Evolutionary conservation across 2,113 vertebrate genomes (phyloP).

Genomic region (Triplophysa tibetana): DNA sequence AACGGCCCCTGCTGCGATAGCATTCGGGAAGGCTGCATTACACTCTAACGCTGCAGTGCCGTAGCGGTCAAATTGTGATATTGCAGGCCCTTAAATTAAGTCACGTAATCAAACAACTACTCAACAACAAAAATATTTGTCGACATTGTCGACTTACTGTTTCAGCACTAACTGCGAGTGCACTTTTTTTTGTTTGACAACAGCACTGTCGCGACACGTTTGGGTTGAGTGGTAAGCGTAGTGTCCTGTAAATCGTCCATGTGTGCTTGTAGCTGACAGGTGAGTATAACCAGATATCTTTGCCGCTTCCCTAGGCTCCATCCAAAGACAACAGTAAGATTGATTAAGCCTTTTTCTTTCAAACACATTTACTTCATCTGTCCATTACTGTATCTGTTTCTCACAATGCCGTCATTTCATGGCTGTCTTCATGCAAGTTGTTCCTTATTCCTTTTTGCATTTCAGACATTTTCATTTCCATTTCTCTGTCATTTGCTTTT

Average conservation of each 20-base stretch:
- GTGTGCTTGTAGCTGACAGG: constrained; percentile 17
- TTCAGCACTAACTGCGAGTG: no score
- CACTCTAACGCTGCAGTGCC: no score
- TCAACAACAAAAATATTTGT: no score
- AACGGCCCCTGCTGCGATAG: no score
- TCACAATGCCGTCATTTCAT: not conserved
- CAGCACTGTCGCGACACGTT: not conserved
- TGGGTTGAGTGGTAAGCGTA: not conserved
- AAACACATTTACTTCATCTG: constrained; percentile 10
- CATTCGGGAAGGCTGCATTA: no score
- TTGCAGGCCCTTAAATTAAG: no score
- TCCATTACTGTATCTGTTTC: not conserved
- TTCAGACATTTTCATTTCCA: not conserved
- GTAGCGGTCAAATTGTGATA: no score
- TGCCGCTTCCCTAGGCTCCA: constrained; percentile 25
- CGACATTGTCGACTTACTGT: no score
- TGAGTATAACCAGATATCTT: constrained; percentile 42
- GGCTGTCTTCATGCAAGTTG: not conserved
- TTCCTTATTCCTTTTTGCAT: not conserved
- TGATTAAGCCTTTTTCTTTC: not conserved
- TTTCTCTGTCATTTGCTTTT: not conserved
- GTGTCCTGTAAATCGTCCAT: constrained; percentile 1
- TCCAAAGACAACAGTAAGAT: constrained; percentile 33
- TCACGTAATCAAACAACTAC: no score
- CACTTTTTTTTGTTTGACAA: constrained; percentile 11